Evolutionary conservation across 2,888 invertebrate species (phyloP), one percentile per base, ranked within the genome.

Genomic region (Cheilosia pagana): DNA sequence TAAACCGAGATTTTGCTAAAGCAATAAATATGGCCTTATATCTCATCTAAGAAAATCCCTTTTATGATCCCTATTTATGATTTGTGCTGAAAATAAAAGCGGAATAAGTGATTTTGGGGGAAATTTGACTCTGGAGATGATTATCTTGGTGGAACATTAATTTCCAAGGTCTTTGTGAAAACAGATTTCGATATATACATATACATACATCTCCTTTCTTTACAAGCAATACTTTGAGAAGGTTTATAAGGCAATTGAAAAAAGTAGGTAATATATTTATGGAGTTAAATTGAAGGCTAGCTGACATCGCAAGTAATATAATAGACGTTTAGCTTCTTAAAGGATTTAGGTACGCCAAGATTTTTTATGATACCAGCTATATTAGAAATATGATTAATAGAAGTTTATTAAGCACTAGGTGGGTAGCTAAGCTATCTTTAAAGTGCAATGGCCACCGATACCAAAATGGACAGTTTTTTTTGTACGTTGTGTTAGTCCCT

Each of bases 21-120:
- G 43, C 35, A 74, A 59, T 63, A 62, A 71, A 72, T 50, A 59
- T 48, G 28, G 41, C 60, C 31, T 31, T 41, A 45, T 76, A 76
- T 59, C 45, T 77, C 59, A 77, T 77, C 45, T 55, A 41, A 2
- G 78, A 16, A 70, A 82, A 72, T 82, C 71, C 65, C 28, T 62
- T 82, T 82, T 77, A 82, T 82, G 71, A 39, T 52, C 71, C 19
- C 72, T 72, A 67, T 78, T 31, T 72, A 60, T 82, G 65, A 50
- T 67, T 65, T 77, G 50, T 43, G 48, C 16, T 14, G 71, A 57
- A 41, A n/a, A 43, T 63, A 16, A 62, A 23, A 43, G 43, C 52
- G 12, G 12, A 28, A 53, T 41, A 60, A 82, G 71, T 67, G 65
- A 71, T 67, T 81, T 71, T 60, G 0, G 48, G 10, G 16, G 62